Percentiles rank a stretch among this genome's conserved stretches.
phyloP scores from a whole-genome alignment of 2,113 vertebrate genomes.

The Muntiacus muntjak region DNA sequence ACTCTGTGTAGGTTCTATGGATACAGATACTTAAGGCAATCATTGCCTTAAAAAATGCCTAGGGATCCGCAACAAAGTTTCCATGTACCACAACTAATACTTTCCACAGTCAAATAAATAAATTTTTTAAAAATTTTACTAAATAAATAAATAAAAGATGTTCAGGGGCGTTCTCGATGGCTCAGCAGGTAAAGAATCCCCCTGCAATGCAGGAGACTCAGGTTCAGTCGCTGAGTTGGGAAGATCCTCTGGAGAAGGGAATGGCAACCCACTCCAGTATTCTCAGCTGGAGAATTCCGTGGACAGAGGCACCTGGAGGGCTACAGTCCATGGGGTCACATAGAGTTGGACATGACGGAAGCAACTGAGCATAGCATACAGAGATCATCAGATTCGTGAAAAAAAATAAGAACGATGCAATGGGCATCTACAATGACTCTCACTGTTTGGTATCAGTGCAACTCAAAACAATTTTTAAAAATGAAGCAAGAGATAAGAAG shows the following conservation, averaged over 20 bases:
- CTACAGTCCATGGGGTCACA: background rate
- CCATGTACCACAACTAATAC: background rate
- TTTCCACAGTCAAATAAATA: background rate
- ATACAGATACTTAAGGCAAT: background rate
- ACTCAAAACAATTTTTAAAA: background rate
- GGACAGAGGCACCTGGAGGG: background rate
- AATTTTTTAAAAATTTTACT: background rate
- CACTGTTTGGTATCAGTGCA: background rate
- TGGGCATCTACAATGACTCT: background rate
- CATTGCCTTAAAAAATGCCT: background rate
- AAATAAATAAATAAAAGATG: background rate
- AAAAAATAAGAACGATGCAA: rapidly evolving
- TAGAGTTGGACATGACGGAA: background rate
- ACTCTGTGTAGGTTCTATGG: background rate
- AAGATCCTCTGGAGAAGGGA: background rate
- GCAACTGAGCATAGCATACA: background rate
- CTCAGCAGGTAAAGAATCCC: background rate
- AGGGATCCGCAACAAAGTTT: background rate
- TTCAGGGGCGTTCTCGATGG: rapidly evolving
- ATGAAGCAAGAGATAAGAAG: background rate
- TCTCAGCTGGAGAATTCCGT: background rate
- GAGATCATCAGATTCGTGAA: background rate
- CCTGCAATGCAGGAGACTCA: background rate
- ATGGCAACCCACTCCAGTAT: background rate
- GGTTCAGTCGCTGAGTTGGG: background rate